Evolutionary conservation across 2,888 invertebrate species (phyloP).

Genomic region (Rhagonycha lutea): DNA sequence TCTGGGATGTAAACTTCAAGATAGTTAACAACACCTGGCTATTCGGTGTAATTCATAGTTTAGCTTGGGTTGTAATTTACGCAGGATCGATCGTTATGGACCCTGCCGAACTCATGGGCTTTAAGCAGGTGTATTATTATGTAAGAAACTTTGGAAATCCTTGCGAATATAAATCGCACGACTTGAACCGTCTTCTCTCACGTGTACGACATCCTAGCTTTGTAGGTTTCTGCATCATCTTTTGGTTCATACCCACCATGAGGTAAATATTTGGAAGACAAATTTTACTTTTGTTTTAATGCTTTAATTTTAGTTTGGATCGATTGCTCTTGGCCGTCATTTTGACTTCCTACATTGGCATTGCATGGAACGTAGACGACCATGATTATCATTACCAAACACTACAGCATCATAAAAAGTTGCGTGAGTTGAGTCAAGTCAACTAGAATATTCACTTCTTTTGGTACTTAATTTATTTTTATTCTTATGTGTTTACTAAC

Average conservation of each 20-base stretch:
- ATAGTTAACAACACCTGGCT: conserved; percentile 56
- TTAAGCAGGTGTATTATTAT: conserved; percentile 67
- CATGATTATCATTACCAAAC: conserved; percentile 62
- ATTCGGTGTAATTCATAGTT: conserved; percentile 57
- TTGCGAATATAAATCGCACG: conserved; percentile 58
- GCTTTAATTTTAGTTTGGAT: conserved; percentile 55
- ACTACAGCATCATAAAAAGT: conserved; percentile 57
- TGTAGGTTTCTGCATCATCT: conserved; percentile 59
- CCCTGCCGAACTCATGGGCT: conserved; percentile 62
- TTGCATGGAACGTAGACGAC: conserved; percentile 64
- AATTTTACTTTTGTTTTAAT: conserved; percentile 11
- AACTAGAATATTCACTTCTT: not conserved
- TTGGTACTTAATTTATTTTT: not conserved
- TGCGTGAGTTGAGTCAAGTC: conserved; percentile 51
- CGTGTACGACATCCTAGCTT: conserved; percentile 70
- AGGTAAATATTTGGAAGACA: conserved; percentile 48
- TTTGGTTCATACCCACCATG: conserved; percentile 66
- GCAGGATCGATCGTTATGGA: conserved; percentile 67
- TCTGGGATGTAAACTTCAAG: conserved; percentile 62
- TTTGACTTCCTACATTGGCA: conserved; percentile 62
- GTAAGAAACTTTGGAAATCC: conserved; percentile 59
- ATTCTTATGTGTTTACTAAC: not conserved
- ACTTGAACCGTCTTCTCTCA: conserved; percentile 58
- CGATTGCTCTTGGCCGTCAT: conserved; percentile 59
- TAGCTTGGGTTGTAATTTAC: conserved; percentile 64